These are phyloP conservation scores for Rattus rattus DNA, from an alignment of 2,113 vertebrate species.

Conservation along the genomic window DNA sequence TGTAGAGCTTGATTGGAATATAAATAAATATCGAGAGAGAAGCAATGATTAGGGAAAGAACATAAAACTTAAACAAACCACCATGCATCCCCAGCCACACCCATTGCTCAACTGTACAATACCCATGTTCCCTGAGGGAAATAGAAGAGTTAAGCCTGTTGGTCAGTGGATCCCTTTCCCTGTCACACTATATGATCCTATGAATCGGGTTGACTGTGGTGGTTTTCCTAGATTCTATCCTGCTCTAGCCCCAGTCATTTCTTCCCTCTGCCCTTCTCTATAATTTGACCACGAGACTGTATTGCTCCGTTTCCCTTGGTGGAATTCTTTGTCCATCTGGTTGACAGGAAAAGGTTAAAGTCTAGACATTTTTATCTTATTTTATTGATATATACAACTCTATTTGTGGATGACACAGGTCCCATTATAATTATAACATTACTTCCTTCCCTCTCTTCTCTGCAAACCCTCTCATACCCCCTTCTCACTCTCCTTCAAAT, in stretches of 20 bases:
- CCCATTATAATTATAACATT: neutral
- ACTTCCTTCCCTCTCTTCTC: neutral
- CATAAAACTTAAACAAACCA: neutral
- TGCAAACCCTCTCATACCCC: neutral
- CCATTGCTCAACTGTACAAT: neutral
- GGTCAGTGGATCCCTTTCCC: neutral
- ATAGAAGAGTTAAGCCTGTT: neutral
- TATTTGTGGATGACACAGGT: neutral
- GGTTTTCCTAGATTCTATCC: neutral
- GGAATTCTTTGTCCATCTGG: neutral
- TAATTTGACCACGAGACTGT: neutral
- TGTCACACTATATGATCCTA: neutral
- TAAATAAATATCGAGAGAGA: neutral
- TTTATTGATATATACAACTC: neutral
- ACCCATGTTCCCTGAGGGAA: neutral
- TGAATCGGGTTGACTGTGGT: too few relatives aligned
- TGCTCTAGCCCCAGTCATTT: neutral
- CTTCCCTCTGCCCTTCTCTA: neutral
- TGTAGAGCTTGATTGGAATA: neutral
- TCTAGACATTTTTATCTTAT: neutral
- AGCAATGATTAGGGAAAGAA: neutral
- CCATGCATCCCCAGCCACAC: neutral
- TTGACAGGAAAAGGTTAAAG: neutral
- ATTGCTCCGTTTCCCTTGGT: neutral
- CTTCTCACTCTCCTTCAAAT: neutral